These are phyloP conservation scores for Gymnocheta viridis DNA, from an alignment of 2,888 invertebrate species.

Conservation along the genomic window DNA sequence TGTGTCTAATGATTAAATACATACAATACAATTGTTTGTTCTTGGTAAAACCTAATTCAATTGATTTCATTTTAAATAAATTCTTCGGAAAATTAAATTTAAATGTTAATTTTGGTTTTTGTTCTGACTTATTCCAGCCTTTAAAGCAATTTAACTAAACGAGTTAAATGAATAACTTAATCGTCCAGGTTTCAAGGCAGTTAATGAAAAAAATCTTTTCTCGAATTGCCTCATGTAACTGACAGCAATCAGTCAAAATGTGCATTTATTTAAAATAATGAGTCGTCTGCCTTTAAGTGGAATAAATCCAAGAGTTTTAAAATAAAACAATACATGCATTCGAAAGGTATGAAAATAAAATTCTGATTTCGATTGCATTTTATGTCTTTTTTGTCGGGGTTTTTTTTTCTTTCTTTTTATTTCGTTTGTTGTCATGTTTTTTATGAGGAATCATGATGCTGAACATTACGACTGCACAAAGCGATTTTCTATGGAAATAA, in stretches of 20 bases:
- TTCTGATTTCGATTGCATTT: slow-evolving; percentile 36
- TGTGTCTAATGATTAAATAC: too few species aligned
- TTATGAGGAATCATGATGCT: slow-evolving; percentile 38
- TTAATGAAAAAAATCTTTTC: background rate
- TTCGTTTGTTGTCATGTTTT: slow-evolving; percentile 31
- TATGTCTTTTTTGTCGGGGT: background rate
- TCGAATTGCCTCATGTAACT: background rate
- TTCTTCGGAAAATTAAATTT: background rate
- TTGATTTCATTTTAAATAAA: background rate
- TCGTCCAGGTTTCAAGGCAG: background rate
- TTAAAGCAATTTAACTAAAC: background rate
- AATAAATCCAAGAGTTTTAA: slow-evolving; percentile 26
- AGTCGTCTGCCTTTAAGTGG: slow-evolving; percentile 26
- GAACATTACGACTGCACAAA: slow-evolving; percentile 8
- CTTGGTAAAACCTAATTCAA: too few species aligned
- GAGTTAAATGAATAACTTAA: background rate
- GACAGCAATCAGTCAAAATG: slow-evolving; percentile 26
- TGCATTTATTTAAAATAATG: slow-evolving; percentile 42
- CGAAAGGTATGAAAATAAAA: slow-evolving; percentile 35
- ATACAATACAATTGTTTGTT: too few species aligned
- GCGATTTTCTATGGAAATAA: slow-evolving; percentile 53
- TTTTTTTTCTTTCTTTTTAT: slow-evolving; percentile 22
- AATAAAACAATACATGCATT: slow-evolving; percentile 22
- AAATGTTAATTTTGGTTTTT: background rate
- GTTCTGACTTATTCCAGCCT: background rate